A percentile compares a stretch with the other conserved stretches of the same genome.
These are phyloP conservation scores for Brachypalpus laphriformis DNA, from an alignment of 2,888 invertebrate genomes.

Conservation along the genomic window DNA sequence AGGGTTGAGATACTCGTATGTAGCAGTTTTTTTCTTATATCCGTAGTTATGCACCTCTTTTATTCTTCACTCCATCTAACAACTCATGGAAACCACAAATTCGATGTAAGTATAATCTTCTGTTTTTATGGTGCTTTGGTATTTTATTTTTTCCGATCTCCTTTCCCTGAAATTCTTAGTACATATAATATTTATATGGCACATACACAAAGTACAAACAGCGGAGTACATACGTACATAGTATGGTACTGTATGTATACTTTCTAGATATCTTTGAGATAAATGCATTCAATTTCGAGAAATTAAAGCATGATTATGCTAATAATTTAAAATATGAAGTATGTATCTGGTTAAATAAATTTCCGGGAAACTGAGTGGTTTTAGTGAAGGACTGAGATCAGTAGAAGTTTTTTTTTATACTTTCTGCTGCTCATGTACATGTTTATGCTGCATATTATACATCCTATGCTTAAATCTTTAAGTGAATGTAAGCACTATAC, in stretches of 20 bases:
- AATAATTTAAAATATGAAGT: neutral
- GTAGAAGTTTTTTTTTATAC: neutral
- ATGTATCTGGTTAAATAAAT: neutral
- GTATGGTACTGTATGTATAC: slow-evolving; percentile 14
- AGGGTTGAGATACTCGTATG: neutral
- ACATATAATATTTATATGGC: neutral
- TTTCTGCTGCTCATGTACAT: neutral
- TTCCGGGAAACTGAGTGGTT: neutral
- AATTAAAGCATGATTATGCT: neutral
- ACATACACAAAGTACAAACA: slow-evolving; percentile 27
- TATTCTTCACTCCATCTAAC: neutral
- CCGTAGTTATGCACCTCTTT: slow-evolving; percentile 37
- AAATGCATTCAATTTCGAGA: neutral
- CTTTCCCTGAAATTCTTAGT: slow-evolving; percentile 26
- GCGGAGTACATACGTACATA: neutral
- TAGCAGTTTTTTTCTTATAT: slow-evolving; percentile 55
- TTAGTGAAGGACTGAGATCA: neutral
- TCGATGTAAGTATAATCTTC: slow-evolving; percentile 49
- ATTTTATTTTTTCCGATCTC: slow-evolving; percentile 10
- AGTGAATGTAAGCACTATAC: too few relatives aligned
- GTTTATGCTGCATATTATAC: too few relatives aligned
- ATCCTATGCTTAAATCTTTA: too few relatives aligned
- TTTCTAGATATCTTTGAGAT: neutral
- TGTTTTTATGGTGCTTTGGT: neutral
- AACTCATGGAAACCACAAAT: neutral